A percentile compares a stretch with the other conserved stretches of the same genome.
phyloP scores from a whole-genome alignment of 1,140 invertebrate species.

The Apis laboriosa region DNA sequence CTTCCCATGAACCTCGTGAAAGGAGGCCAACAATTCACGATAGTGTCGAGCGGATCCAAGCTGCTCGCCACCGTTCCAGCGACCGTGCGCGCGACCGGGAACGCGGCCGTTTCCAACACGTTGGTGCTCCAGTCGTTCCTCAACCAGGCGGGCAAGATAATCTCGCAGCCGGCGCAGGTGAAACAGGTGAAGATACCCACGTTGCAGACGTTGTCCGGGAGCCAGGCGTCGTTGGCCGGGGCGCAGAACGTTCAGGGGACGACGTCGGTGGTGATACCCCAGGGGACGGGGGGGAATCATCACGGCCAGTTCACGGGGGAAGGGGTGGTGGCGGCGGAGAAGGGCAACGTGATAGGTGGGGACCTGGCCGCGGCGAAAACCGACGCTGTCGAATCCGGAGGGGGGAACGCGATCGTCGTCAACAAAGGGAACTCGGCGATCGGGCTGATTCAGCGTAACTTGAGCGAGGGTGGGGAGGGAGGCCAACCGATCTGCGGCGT shows the following conservation, averaged over 20 bases:
- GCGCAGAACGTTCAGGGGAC: slow-evolving; percentile 63
- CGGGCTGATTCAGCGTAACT: slow-evolving; percentile 71
- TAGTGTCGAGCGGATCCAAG: slow-evolving; percentile 86
- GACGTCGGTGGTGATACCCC: slow-evolving; percentile 63
- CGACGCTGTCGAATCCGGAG: slow-evolving; percentile 39
- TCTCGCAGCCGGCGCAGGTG: slow-evolving; percentile 76
- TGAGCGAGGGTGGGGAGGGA: slow-evolving; percentile 69
- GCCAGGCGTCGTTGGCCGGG: slow-evolving; percentile 48
- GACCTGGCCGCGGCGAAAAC: slow-evolving; percentile 61
- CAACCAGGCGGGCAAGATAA: slow-evolving; percentile 81
- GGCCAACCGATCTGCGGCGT: slow-evolving; percentile 77
- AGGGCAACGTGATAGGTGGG: slow-evolving; percentile 13
- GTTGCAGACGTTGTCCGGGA: slow-evolving; percentile 68
- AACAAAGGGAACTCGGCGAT: slow-evolving; percentile 72
- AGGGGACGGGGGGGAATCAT: slow-evolving; percentile 45
- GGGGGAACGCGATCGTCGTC: slow-evolving; percentile 71
- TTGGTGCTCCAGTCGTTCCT: slow-evolving; percentile 82
- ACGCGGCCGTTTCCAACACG: slow-evolving; percentile 77
- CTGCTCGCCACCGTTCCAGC: slow-evolving; percentile 84
- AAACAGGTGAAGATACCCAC: slow-evolving; percentile 76
- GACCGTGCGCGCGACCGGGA: slow-evolving; percentile 76
- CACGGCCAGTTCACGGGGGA: slow-evolving; percentile 64
- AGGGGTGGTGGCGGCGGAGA: slow-evolving; percentile 8
- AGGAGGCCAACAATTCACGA: slow-evolving; percentile 86
- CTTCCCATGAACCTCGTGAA: slow-evolving; percentile 87